These are phyloP conservation scores for human (Homo sapiens) DNA, from an alignment of 2,113 vertebrate genomes.

Conservation along the genomic window GRCh38 chr12:12290001-12290500, in stretches of 20 bases:
- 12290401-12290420: not conserved
- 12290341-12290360: not conserved
- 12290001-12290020: not conserved
- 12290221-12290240: slow-evolving; percentile 8
- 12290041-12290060: not conserved
- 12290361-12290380: not conserved
- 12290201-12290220: not conserved
- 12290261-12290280: not conserved
- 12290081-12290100: not conserved
- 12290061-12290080: not conserved
- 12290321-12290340: not conserved
- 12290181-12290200: not conserved
- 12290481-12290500: not conserved
- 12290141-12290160: not conserved
- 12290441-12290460: not conserved
- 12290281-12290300: not conserved
- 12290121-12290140: not conserved
- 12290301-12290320: not conserved
- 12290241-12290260: slow-evolving; percentile 7
- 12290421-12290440: not conserved
- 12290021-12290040: not conserved
- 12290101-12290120: not conserved
- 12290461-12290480: not conserved
- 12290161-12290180: not conserved
- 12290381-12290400: not conserved